Evolutionary conservation across 2,888 invertebrate species (phyloP), one percentile per base, ranked within the genome.

Genomic region (Stomorhina lunata): DNA sequence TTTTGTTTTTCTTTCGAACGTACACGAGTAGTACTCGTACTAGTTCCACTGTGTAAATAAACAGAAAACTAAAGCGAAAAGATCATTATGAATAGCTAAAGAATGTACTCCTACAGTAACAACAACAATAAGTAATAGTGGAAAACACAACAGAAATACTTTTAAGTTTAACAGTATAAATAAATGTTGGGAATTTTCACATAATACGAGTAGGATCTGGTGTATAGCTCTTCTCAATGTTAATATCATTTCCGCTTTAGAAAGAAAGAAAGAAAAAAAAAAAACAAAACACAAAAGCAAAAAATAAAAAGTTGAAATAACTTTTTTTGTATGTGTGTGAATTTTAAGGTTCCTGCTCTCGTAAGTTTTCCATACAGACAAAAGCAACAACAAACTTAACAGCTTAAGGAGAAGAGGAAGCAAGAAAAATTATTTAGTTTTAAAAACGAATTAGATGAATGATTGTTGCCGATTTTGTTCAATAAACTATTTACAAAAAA

Each of bases 201-300:
- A 77, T 63, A 22, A 12, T 2, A 37, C 61, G 40, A 34, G 55
- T 72, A 61, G 66, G 79, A 71, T 81, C 57, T 66, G 37, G 34
- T 48, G n/a, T 48, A 34, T 37, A 61, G 53, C 77, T 77, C 69
- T 77, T 57, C 79, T 79, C 82, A 82, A 66, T 79, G 79, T 66
- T 71, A 82, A 76, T 76, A 71, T 71, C 69, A 76, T 79, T 82
- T 82, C 82, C 82, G 82, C 79, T 82, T 82, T 75, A 53, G 43
- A 48, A 48, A n/a, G n/a, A n/a, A n/a, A n/a, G n/a, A n/a, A 68
- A 59, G 9, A 72, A 55, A 32, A 59, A 55, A 45, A 9, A 20
- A 48, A 53, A 40, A 20, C 15, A 34, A n/a, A n/a, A n/a, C n/a
- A 57, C 27, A 59, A 63, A 68, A 72, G 9, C 12, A 59, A 66